Base-by-base conservation (phyloP, 2,797 vertebrate genomes). In the Danio choprae region DNA sequence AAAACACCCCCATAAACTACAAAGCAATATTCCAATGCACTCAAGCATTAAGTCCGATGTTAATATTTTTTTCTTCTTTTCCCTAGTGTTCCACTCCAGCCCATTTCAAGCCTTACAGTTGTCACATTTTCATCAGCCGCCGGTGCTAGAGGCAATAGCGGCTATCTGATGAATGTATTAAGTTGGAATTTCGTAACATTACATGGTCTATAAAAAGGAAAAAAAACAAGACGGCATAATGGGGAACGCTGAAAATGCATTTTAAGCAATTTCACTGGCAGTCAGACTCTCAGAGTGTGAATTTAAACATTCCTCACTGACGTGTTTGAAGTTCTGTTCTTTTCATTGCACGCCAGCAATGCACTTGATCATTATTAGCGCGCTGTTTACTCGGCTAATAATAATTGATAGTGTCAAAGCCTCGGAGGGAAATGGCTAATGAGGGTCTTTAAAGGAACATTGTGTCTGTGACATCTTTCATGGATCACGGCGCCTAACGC, bases 1-100 rank as follows among this genome's bases (percentile, higher is more conserved):
- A 86, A 91, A 91, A 85, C 87, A 80, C 85, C 77, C 81, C 87
- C 86, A 91, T 93, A 92, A 91, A 93, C 85, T 87, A 91, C 82
- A 77, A 84, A 86, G 85, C 88, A 88, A 83, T 88, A 87, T 90
- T 87, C 87, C 87, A 79, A 83, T 70, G 83, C 87, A 83, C 81
- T 85, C 79, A 70, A 80, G 77, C 88, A 75, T 82, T 82, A 74
- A 77, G 72, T 81, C 80, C 65, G 65, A 79, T 83, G 85, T 84
- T 80, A 77, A 78, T 86, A 85, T 78, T 78, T 81, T 15, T 29
- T 51, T 16, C 10, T 4, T 9, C 6, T 8, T 29, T n/a, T 67
- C 5, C 15, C 8, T 29, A 60, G 11, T 7, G 10, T 62, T 70
- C 67, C n/a, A 63, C 44, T 36, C 3, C 6, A 22, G 18, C 44